phyloP scores from a whole-genome alignment of 2,888 invertebrate species.

The Cheilosia vernalis region DNA sequence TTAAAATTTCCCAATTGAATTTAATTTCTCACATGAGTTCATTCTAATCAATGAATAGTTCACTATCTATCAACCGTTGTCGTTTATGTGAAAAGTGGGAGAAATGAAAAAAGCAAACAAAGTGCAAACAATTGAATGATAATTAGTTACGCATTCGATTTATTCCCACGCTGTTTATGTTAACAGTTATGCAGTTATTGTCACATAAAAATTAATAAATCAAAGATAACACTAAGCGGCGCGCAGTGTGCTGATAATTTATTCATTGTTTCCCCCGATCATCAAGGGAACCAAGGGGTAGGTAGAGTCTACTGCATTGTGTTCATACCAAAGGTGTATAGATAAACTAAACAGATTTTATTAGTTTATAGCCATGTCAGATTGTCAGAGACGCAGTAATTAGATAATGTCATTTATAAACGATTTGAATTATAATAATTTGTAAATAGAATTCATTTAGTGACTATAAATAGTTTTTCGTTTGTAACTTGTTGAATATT shows the following conservation, averaged over 20 bases:
- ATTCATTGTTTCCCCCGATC: constrained; percentile 32
- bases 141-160: constrained; percentile 20
- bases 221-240: constrained; percentile 37
- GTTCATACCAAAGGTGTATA: background rate
- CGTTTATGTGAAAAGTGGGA: background rate
- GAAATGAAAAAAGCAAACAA: background rate
- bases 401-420: constrained; percentile 4
- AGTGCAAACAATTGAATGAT: constrained; percentile 11
- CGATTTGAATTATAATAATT: background rate
- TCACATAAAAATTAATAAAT: constrained; percentile 43
- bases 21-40: constrained; percentile 30
- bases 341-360: constrained; percentile 5
- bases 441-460: background rate
- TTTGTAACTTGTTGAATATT: background rate
- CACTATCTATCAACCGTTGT: background rate
- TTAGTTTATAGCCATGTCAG: constrained; percentile 9
- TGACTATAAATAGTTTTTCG: background rate
- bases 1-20: constrained; percentile 44
- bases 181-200: constrained; percentile 27
- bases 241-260: constrained; percentile 36
- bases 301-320: constrained; percentile 27
- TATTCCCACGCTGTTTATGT: constrained; percentile 47
- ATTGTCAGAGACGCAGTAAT: constrained; percentile 3
- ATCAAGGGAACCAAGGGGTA: background rate
- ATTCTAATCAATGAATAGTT: constrained; percentile 13